Evolutionary conservation across 2,797 vertebrate species (phyloP), one percentile per base, ranked within the genome.

Genomic region (Ficedula albicollis): DNA sequence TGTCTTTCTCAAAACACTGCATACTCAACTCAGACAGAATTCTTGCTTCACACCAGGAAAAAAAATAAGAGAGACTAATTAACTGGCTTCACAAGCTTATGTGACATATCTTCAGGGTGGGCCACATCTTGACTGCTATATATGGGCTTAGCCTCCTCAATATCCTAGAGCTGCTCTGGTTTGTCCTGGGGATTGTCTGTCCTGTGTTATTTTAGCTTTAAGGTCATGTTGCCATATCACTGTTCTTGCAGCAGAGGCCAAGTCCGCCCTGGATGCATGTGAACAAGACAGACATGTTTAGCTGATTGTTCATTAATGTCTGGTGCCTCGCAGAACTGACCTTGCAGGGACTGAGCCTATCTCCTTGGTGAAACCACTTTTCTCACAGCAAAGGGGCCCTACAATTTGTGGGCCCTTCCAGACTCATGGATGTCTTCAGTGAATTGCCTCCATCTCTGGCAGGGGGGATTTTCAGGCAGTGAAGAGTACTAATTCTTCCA

Each of bases 161-260:
- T 89, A 52, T 76, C 90, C 72, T 64, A 17, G 32, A 93, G 84
- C 59, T 86, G 70, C 20, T 90, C 69, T 43, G 51, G 29, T 91
- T 94, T 91, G 73, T 88, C 69, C 77, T 72, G 39, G 39, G 52
- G 38, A 64, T 20, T 12, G 41, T 79, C 58, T 93, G 78, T 43
- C 79, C 52, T 85, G 30, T 49, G 62, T 77, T 90, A 83, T 89
- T 93, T 95, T 93, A 92, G 66, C 46, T 85, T 80, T 87, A 72
- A 91, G 73, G 78, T 88, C 70, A 64, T n/a, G 13, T 84, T 86
- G 46, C 77, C 52, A 29, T 89, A 64, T 73, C 30, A 19, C 3
- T 90, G 76, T 55, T 92, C 48, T 87, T 87, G 59, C 56, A 76
- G 60, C 70, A 87, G 79, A 69, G 64, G 60, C 86, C 78, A 90